Base-by-base conservation (phyloP, 2,888 invertebrate genomes). In the Hipparchia semele region DNA sequence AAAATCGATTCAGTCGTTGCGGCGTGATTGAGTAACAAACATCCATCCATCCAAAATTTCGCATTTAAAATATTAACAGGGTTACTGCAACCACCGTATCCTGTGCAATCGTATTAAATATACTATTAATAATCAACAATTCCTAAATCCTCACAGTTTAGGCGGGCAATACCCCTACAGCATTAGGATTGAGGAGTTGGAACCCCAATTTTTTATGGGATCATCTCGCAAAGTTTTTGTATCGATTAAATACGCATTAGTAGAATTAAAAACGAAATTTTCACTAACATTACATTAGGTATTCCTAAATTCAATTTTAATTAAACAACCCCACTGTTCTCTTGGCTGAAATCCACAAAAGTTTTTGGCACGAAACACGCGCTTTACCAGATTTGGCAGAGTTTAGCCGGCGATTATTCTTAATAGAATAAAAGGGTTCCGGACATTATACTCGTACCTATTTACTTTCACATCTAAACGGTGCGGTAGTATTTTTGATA, bases 301-400 rank as follows among this genome's bases (percentile, higher is more conserved):
- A 69, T 73, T 65, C 56, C 69, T 71, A 58, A 69, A 73, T 75
- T 73, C 68, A 69, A 75, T 75, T 75, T 70, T 73, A 75, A 75
- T 73, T 73, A 73, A 75, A 75, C 70, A 75, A 59, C 73, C 61
- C 75, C 70, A 73, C 54, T 75, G 73, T 68, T 67, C 62, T 72
- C 73, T 73, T 75, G 77, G 75, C 77, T 62, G 62, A 71, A 70
- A 75, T 75, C 75, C 76, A 74, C 72, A 77, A 77, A 76, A 73
- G 72, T 70, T 76, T 73, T 77, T 77, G 76, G 76, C 76, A 77
- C 76, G 75, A 72, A 73, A 73, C 75, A 68, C 54, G 62, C 70
- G 70, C 62, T 70, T 9, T 60, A 66, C 73, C 73, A 73, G 67
- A 75, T 73, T 75, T 75, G 75, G 75, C 75, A 73, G 73, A 56